Conservation (phyloP, 2,888 invertebrate species). For the Dolichopus griseipennis region DNA sequence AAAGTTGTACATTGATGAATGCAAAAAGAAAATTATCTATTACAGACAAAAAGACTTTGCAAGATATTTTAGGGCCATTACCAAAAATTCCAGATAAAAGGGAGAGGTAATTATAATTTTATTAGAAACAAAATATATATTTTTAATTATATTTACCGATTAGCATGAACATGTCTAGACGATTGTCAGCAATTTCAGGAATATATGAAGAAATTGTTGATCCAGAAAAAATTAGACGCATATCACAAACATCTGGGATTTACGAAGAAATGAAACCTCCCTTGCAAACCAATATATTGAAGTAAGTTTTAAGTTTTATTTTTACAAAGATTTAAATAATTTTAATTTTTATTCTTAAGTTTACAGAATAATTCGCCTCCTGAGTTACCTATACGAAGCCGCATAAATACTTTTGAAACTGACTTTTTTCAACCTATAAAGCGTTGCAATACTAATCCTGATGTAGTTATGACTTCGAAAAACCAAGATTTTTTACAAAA, state of each 20-base stretch:
- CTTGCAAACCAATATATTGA: not conserved
- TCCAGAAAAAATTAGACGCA: constrained; percentile 27
- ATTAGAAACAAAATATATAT: not conserved
- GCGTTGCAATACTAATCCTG: constrained; percentile 41
- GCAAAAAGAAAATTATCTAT: not conserved
- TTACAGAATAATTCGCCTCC: constrained; percentile 25
- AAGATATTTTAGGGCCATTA: constrained; percentile 36
- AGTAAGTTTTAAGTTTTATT: not conserved
- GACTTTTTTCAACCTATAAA: constrained; percentile 28
- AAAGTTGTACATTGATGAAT: constrained; percentile 9
- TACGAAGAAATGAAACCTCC: constrained; percentile 43
- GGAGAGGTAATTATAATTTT: constrained; percentile 21
- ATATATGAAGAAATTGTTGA: constrained; percentile 43
- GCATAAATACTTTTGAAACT: constrained; percentile 38
- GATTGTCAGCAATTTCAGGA: constrained; percentile 36
- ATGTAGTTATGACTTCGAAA: constrained; percentile 36
- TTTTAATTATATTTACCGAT: not conserved
- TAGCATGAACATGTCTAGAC: constrained; percentile 29
- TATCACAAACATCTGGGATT: constrained; percentile 40
- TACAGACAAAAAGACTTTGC: constrained; percentile 20
- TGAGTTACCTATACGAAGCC: constrained; percentile 38
- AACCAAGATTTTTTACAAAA: constrained; percentile 33
- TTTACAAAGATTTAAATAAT: not conserved
- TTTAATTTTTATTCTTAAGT: not conserved
- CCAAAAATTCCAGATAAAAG: constrained; percentile 36